These are phyloP conservation scores for Corythornis madagascariensis DNA, from an alignment of 2,113 vertebrate genomes.

Conservation along the genomic window DNA sequence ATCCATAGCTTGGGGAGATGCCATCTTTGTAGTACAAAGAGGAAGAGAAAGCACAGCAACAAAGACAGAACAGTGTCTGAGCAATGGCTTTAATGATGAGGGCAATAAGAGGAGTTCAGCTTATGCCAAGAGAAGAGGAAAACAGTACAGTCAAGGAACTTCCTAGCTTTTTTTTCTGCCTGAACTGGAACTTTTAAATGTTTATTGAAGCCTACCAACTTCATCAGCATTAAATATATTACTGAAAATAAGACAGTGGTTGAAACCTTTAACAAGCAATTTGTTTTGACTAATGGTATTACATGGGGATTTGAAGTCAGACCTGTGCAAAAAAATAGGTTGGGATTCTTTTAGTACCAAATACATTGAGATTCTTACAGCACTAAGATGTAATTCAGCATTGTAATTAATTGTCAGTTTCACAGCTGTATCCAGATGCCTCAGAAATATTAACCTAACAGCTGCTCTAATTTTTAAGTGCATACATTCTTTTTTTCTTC, in stretches of 20 bases:
- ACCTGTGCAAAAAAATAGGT: neutral
- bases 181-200: neutral
- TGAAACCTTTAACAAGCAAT: neutral
- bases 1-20: neutral
- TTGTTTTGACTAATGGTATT: neutral
- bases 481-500: neutral
- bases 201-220: neutral
- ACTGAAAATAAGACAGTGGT: neutral
- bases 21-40: neutral
- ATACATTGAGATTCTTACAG: neutral
- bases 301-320: neutral
- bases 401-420: neutral
- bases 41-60: conserved; percentile 18
- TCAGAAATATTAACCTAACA: neutral
- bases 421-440: neutral
- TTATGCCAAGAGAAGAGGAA: neutral
- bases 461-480: neutral
- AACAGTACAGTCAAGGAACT: neutral
- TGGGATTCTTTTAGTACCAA: neutral
- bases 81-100: neutral
- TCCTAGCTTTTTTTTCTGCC: neutral
- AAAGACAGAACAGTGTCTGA: neutral
- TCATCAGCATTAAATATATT: neutral
- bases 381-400: neutral
- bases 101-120: neutral